Base-by-base conservation (phyloP, 2,113 vertebrate genomes). In the Xiphophorus maculatus region DNA sequence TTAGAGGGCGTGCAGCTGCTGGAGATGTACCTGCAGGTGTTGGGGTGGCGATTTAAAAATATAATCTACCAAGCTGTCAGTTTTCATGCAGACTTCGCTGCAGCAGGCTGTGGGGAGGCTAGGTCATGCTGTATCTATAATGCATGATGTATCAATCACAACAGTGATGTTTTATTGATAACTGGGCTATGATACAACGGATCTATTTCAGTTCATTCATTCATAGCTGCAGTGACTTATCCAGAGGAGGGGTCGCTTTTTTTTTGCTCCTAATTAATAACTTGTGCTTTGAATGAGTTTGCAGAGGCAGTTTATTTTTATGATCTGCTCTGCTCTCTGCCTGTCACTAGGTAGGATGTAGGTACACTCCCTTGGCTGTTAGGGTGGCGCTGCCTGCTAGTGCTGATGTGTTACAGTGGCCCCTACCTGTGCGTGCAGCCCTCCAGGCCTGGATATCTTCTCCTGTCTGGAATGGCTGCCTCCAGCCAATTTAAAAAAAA, bases 311-410 rank as follows among this genome's bases (percentile, higher is more conserved):
- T 73, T 73, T 76, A 70, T 68, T 66, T 29, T 17, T 1, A 32
- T 81, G 77, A 80, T 84, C 37, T 58, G 89, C 74, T 77, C 37
- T 83, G 84, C 44, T 48, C 67, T 79, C 70, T 82, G 79, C 62
- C 89, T 93, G 88, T 93, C 91, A 90, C 90, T 93, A 90, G 91
- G 91, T 93, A 93, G 77, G 90, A 93, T 91, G 84, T 81, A 88
- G 86, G 90, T 89, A 76, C 86, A 87, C 90, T 91, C 90, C 86
- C 88, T 79, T 30, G 82, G 89, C 86, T 79, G 82, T 86, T 76
- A 83, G 85, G 91, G 84, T 86, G 91, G 85, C 88, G 88, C 89
- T 91, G 85, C 77, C 84, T 88, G 88, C 87, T 78, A 73, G 44
- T 89, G 88, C 87, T 89, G 84, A 80, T 90, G 88, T 89, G 88